Evolutionary conservation across 2,113 vertebrate species (phyloP).

Genomic region (Solenodon paradoxus): DNA sequence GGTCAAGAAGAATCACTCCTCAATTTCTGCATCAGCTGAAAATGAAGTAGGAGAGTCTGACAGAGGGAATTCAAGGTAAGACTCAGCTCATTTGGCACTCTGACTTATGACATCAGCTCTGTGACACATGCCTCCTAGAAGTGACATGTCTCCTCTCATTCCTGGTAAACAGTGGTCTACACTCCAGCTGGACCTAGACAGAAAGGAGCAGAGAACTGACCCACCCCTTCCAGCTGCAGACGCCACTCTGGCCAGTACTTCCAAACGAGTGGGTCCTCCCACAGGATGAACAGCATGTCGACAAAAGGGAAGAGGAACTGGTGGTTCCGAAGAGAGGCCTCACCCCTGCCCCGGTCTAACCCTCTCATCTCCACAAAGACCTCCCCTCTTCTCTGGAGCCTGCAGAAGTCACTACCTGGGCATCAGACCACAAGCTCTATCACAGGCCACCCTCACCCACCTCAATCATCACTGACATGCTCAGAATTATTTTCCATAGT

Average conservation of each 20-base stretch:
- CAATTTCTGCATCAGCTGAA: not conserved
- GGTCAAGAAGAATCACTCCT: not conserved
- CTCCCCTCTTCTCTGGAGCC: not conserved
- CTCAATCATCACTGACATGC: not conserved
- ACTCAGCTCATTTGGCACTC: not conserved
- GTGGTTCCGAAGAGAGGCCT: not conserved
- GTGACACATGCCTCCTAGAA: not conserved
- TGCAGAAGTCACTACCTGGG: not conserved
- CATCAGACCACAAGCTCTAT: not conserved
- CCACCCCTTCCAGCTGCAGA: rapidly evolving
- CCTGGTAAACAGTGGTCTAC: not conserved
- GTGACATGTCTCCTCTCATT: not conserved
- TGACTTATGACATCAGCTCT: not conserved
- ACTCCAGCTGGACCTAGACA: too few species aligned
- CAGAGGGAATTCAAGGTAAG: not conserved
- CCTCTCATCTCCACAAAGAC: not conserved
- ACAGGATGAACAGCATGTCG: not conserved
- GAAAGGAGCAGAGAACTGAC: not conserved
- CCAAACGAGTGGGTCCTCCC: not conserved
- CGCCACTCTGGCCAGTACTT: not conserved
- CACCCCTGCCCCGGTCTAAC: not conserved
- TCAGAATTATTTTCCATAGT: conserved; percentile 56
- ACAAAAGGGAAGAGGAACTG: not conserved
- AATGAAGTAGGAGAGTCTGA: not conserved
- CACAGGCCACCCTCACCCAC: not conserved